Evolutionary conservation across 2,888 invertebrate species (phyloP), one percentile per base, ranked within the genome.

Genomic region (Synanthedon tipuliformis): DNA sequence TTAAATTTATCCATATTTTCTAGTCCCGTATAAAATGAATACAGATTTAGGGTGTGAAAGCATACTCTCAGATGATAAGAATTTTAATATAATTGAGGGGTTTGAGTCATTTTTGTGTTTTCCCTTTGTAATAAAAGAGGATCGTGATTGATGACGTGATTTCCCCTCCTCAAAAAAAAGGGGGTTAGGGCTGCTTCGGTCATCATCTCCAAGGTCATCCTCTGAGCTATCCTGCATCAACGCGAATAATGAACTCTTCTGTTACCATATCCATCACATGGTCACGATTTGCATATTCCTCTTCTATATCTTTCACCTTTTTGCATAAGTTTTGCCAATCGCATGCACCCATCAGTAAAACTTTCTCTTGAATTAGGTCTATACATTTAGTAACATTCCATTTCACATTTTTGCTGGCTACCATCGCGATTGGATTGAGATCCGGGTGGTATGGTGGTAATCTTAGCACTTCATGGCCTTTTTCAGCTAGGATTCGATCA

Each of bases 371-470:
- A 48, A 41, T 41, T 41, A 41, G 41, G 11, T 41, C 41, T 41
- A n/a, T 41, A 4, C 41, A 41, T 41, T 41, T 41, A 1, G 41
- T 41, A 41, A 41, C 41, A 41, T n/a, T 41, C 41, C 41, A 50
- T 57, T 56, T 55, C 41, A 41, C 41, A 48, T 57, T 56, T 55
- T 55, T 61, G 13, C 52, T 55, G 11, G 48, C 55, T 7, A 58
- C 55, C 56, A 60, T 56, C 51, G 61, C 61, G 7, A 59, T 61
- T 3, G 61, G 61, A 18, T 61, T 62, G 5, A 65, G 53, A 15
- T 65, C 63, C 10, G 61, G 61, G 48, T 68, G 64, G 50, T 63
- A 61, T 7, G 63, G 62, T 5, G 64, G 67, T 13, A 65, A 48
- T 7, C 61, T 40, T 3, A 65, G 53, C 7, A 63, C 56, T 4